Percentiles rank a stretch among this genome's conserved stretches.
These are phyloP conservation scores for Amblyornis subalaris DNA, from an alignment of 2,113 vertebrate species.

Conservation along the genomic window DNA sequence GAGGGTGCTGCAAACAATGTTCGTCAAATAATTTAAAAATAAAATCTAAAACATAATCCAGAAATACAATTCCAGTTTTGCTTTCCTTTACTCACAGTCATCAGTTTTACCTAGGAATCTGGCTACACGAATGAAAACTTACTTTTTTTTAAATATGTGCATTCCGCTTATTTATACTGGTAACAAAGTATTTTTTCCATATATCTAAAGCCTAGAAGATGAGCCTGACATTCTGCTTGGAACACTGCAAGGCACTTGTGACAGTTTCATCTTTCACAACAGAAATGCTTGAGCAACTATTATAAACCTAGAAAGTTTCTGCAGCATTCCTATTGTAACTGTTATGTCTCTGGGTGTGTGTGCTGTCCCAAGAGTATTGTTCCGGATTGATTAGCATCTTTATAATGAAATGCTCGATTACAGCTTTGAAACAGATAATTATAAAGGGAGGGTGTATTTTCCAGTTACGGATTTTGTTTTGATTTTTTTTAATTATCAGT, in stretches of 20 bases:
- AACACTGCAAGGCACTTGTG: not conserved
- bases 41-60: not conserved
- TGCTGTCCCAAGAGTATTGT: constrained; percentile 43
- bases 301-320: constrained; percentile 7
- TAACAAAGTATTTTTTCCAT: not conserved
- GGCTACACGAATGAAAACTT: not conserved
- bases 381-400: constrained; percentile 38
- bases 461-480: constrained; percentile 47
- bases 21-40: not conserved
- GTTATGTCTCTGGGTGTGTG: not conserved
- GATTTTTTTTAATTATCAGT: constrained; percentile 37
- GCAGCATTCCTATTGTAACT: not conserved
- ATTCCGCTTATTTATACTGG: not conserved
- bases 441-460: constrained; percentile 44
- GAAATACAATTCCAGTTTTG: not conserved
- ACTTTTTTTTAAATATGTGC: not conserved
- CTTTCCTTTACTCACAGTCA: not conserved
- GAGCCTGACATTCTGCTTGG: not conserved
- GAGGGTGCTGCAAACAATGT: not conserved
- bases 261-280: constrained; percentile 17
- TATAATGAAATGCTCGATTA: constrained; percentile 55
- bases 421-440: constrained; percentile 59
- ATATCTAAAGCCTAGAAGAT: not conserved
- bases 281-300: constrained; percentile 32
- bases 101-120: not conserved